phyloP scores from a whole-genome alignment of 2,113 vertebrate species.

The Aphelocoma coerulescens region DNA sequence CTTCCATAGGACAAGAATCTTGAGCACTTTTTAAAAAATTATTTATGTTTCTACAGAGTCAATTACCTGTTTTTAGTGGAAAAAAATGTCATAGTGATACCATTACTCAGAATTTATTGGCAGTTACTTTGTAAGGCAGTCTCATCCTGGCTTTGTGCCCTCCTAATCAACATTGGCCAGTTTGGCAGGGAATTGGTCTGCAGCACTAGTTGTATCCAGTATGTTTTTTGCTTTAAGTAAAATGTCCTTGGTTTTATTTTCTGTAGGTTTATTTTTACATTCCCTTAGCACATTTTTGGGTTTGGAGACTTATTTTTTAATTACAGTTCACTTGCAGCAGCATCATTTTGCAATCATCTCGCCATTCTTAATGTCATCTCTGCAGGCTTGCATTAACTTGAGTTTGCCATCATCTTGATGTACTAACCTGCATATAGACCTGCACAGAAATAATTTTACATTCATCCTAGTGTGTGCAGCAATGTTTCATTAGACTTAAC shows the following conservation, averaged over 20 bases:
- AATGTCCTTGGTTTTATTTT: background rate
- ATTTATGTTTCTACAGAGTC: background rate
- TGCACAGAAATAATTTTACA: constrained; percentile 32
- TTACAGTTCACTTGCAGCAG: constrained; percentile 3
- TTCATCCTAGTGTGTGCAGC: constrained; percentile 41
- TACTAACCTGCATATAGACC: constrained; percentile 42
- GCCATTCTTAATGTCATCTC: constrained; percentile 35
- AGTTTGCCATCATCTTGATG: constrained; percentile 53
- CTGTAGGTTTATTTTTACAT: background rate
- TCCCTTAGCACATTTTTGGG: background rate
- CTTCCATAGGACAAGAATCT: background rate
- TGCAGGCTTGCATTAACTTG: constrained; percentile 46
- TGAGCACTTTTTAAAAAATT: background rate
- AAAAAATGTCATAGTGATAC: background rate
- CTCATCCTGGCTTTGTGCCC: background rate
- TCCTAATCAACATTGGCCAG: background rate
- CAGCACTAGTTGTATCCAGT: background rate
- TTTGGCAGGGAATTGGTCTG: background rate
- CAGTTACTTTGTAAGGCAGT: background rate
- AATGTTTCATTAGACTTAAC: constrained; percentile 67
- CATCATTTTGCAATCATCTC: constrained; percentile 53
- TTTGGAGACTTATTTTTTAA: constrained; percentile 35
- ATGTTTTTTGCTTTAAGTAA: background rate
- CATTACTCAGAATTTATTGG: background rate
- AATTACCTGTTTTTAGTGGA: background rate